These are phyloP conservation scores for Pygocentrus nattereri DNA, from an alignment of 2,797 vertebrate genomes.

Conservation along the genomic window DNA sequence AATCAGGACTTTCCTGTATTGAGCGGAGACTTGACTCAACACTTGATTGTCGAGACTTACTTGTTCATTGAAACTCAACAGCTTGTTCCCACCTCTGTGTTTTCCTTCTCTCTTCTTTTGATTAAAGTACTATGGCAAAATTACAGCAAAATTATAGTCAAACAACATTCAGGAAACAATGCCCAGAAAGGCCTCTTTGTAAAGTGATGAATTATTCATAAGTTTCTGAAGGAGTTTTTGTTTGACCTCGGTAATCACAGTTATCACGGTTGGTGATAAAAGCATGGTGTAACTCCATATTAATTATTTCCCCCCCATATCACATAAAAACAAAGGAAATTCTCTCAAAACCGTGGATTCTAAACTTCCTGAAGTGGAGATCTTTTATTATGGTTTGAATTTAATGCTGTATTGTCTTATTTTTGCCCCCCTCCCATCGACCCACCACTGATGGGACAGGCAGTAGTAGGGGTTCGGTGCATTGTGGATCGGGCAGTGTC, in stretches of 20 bases:
- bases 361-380: neutral
- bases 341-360: neutral
- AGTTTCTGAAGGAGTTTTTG: neutral
- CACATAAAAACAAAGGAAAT: neutral
- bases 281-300: neutral
- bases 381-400: too few relatives aligned
- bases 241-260: neutral
- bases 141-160: slow-evolving; percentile 13
- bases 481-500: too few relatives aligned
- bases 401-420: too few relatives aligned
- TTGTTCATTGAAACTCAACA: too few relatives aligned
- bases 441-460: too few relatives aligned
- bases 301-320: neutral
- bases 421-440: too few relatives aligned
- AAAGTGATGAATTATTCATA: slow-evolving; percentile 1
- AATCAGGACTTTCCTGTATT: too few relatives aligned
- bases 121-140: slow-evolving; percentile 12
- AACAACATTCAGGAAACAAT: slow-evolving; percentile 13
- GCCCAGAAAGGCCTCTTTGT: neutral
- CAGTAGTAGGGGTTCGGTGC: too few relatives aligned
- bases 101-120: neutral
- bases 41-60: too few relatives aligned
- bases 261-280: neutral
- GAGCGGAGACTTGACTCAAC: too few relatives aligned
- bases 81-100: too few relatives aligned